A percentile compares a stretch with the other conserved stretches of the same genome.
Conservation (phyloP, 2,113 vertebrate genomes). For the Crotophaga sulcirostris region DNA sequence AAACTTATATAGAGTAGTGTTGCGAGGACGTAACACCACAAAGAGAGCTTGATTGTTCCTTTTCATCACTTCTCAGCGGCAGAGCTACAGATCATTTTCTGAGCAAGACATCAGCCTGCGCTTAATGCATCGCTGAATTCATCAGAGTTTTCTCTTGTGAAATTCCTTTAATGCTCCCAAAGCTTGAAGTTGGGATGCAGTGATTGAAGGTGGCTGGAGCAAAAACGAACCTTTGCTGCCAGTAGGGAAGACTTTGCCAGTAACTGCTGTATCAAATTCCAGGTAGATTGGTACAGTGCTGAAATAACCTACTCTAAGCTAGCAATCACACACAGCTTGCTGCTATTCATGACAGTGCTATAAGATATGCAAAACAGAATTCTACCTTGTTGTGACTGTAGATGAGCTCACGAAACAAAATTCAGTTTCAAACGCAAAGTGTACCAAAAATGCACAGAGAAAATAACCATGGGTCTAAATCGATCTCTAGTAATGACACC, state of each 20-base stretch:
- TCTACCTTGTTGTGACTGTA: background rate
- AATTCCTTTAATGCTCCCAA: background rate
- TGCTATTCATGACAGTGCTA: background rate
- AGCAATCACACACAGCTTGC: constrained; percentile 13
- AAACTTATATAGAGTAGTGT: background rate
- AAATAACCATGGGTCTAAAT: background rate
- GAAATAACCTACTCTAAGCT: background rate
- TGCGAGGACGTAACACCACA: background rate
- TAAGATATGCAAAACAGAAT: constrained; percentile 10
- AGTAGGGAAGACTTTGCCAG: background rate
- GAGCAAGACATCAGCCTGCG: background rate
- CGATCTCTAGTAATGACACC: background rate
- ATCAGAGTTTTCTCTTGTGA: background rate
- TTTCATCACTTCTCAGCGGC: background rate
- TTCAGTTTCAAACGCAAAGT: background rate
- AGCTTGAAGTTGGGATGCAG: background rate
- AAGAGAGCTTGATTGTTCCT: constrained; percentile 4
- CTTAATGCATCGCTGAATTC: constrained; percentile 24
- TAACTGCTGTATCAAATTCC: constrained; percentile 10
- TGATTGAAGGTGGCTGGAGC: background rate
- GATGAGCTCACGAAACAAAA: background rate
- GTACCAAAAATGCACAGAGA: background rate
- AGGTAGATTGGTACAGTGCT: background rate
- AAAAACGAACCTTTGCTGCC: background rate
- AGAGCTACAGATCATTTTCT: constrained; percentile 9